These are phyloP conservation scores for Arge pagana DNA, from an alignment of 2,888 invertebrate genomes.

Conservation along the genomic window DNA sequence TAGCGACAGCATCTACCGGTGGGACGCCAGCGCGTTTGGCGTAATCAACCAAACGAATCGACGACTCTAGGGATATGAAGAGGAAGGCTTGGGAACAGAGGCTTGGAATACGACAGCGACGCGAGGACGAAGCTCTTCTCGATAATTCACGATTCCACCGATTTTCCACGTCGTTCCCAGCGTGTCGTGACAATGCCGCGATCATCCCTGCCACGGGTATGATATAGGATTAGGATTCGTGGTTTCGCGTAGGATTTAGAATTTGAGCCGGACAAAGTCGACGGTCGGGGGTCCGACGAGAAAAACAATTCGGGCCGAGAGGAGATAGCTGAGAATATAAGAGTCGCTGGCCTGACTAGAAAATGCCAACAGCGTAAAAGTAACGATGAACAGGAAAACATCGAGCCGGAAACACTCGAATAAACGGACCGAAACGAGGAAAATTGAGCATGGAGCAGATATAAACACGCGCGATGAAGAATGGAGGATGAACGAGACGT, in stretches of 20 bases:
- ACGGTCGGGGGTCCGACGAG: too few relatives aligned
- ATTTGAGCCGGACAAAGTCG: too few relatives aligned
- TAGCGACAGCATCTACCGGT: conserved; percentile 36
- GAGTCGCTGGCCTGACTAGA: too few relatives aligned
- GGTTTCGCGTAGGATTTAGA: conserved; percentile 17
- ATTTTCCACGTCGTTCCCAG: conserved; percentile 6
- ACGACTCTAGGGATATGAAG: conserved; percentile 28
- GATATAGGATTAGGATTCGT: conserved; percentile 16
- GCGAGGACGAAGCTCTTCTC: not conserved
- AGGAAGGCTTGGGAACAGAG: conserved; percentile 4
- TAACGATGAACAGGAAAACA: too few relatives aligned
- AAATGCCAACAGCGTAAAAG: too few relatives aligned
- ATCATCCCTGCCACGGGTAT: not conserved
- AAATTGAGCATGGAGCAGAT: too few relatives aligned
- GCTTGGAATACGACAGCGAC: not conserved
- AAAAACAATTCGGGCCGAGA: too few relatives aligned
- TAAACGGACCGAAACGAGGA: too few relatives aligned
- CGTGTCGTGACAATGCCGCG: conserved; percentile 12
- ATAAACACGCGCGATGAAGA: too few relatives aligned
- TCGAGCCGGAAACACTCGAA: too few relatives aligned
- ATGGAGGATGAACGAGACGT: too few relatives aligned
- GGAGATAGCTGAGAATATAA: too few relatives aligned
- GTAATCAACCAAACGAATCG: conserved; percentile 49
- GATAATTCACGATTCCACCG: conserved; percentile 1
- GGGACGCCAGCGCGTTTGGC: conserved; percentile 42